Conservation (phyloP, 2,113 vertebrate genomes). For the Caranx melampygus region DNA sequence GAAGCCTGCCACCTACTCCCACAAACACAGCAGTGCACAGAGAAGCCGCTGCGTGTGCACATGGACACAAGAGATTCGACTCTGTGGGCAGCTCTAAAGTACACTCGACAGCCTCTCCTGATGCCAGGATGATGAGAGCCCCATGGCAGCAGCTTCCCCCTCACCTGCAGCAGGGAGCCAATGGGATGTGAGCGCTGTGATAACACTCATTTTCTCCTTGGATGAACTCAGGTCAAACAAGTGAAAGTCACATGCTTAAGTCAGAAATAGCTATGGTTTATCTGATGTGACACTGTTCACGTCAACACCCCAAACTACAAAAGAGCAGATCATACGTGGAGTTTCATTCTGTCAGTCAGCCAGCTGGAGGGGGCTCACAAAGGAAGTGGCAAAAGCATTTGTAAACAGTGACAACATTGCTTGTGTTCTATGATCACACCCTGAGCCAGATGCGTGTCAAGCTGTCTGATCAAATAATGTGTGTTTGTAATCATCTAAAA, state of each 20-base stretch:
- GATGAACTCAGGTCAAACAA: neutral
- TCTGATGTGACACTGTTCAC: neutral
- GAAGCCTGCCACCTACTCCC: conserved; percentile 31
- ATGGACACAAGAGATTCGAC: neutral
- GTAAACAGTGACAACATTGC: no score
- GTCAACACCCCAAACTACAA: neutral
- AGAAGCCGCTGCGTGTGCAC: neutral
- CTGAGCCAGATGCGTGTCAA: no score
- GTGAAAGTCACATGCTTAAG: conserved; percentile 27
- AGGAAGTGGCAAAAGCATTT: no score
- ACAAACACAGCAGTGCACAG: conserved; percentile 2
- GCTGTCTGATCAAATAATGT: no score
- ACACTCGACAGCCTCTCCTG: neutral
- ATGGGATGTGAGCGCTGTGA: neutral
- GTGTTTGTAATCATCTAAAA: no score
- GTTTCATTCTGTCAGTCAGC: neutral
- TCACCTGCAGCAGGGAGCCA: conserved; percentile 37
- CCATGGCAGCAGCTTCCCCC: conserved; percentile 5
- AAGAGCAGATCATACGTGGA: neutral
- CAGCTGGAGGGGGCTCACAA: neutral
- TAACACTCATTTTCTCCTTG: conserved; percentile 20
- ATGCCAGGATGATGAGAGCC: neutral
- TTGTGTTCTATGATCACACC: no score
- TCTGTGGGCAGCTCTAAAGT: conserved; percentile 36
- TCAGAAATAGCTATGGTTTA: conserved; percentile 21